phyloP scores from a whole-genome alignment of 2,888 invertebrate species.

The Troides aeacus region DNA sequence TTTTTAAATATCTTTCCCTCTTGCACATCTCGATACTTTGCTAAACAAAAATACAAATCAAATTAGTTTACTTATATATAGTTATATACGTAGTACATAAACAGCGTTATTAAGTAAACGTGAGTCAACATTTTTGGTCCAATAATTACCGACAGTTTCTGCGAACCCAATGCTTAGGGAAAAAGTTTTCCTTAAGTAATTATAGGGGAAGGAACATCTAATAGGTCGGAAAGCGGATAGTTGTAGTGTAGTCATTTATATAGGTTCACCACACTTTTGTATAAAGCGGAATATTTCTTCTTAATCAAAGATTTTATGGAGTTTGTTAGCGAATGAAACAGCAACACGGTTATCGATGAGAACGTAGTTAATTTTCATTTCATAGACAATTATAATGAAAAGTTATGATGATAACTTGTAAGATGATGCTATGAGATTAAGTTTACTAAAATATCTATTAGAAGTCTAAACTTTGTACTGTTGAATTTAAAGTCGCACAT shows the following conservation, averaged over 20 bases:
- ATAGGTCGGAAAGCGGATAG: constrained; percentile 3
- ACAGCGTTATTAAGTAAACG: background rate
- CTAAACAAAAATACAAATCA: background rate
- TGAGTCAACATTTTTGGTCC: constrained; percentile 2
- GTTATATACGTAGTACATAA: background rate
- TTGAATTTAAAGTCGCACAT: too few relatives aligned
- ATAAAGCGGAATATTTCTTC: background rate
- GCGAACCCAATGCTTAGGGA: background rate
- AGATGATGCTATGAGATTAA: too few relatives aligned
- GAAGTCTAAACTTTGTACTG: too few relatives aligned
- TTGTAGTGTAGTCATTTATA: background rate
- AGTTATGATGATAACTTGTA: too few relatives aligned
- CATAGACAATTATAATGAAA: too few relatives aligned
- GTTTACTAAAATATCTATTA: too few relatives aligned
- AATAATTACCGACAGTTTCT: constrained; percentile 1
- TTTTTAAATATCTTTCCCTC: too few relatives aligned
- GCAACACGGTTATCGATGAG: too few relatives aligned
- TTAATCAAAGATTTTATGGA: background rate
- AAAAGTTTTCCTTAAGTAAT: constrained; percentile 6
- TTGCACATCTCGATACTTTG: too few relatives aligned
- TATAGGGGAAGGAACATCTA: background rate
- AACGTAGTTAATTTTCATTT: too few relatives aligned
- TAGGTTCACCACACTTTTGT: background rate
- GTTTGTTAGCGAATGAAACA: too few relatives aligned
- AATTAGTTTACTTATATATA: background rate